Base-by-base conservation (phyloP, 2,888 invertebrate genomes). In the Drosophila phalerata region DNA sequence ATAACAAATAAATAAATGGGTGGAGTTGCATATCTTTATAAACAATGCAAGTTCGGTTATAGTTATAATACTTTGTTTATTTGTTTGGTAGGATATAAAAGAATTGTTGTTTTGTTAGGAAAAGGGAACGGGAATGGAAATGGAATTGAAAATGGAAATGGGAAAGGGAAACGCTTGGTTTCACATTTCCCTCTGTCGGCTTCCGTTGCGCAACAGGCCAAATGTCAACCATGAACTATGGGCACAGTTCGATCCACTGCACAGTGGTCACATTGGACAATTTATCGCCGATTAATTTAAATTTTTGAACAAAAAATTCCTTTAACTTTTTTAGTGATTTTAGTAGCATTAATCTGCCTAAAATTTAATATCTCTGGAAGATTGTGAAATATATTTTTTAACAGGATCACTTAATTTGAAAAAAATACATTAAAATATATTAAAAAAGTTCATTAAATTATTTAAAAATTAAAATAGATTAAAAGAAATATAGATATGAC, bases 161-260 rank as follows among this genome's bases (percentile, higher is more conserved):
- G 53, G n/a, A 45, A 56, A 61, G 40, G 66, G 84, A 81, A 80
- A 87, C 90, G 90, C 82, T 84, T 88, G 86, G 88, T 82, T 88
- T 88, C 90, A 88, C 90, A 88, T 88, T 90, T 85, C 89, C 71
- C 10, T 30, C n/a, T 28, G 28, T 9, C 47, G 28, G 89, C 79
- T 85, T 90, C 90, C 85, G 88, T 79, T 81, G 68, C 47, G 51
- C 42, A 53, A 42, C n/a, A n/a, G 15, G 63, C 32, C 32, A 34
- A 67, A 38, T 56, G 37, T 57, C 45, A 62, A 52, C 40, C 42
- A 45, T 56, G 58, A 42, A 65, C 56, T 32, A 32, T 61, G 48
- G 48, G 19, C 74, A 69, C 69, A 73, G 68, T 61, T 34, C 45
- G 28, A 40, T 30, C 17, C 40, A 45, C 57, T 47, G 57, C 25